Evolutionary conservation across 1,140 invertebrate species (phyloP), one percentile per base, ranked within the genome.

Genomic region (Pseudomyrmex cubaensis): DNA sequence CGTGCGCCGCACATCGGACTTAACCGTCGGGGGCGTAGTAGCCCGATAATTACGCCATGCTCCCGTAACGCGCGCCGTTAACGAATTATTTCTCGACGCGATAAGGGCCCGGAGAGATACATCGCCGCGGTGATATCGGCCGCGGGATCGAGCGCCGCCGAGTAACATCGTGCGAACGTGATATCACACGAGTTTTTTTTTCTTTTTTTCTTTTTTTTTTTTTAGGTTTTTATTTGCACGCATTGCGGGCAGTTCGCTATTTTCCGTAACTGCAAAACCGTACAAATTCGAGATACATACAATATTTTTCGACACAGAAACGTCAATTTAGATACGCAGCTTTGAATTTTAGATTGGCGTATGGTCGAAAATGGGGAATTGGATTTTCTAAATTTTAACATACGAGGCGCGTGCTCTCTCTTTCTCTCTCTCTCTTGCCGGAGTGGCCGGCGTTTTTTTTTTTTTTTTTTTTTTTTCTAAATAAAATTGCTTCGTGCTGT

Each of bases 11-110:
- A 69, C 54, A 69, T 63, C 74, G 64, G 72, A 82, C 78, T 76
- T 50, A 35, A 84, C 73, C 59, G 64, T 10, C 35, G 35, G 22
- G 25, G 10, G 48, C 73, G 64, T 10, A 67, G 78, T 85, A 84
- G 85, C 83, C 86, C 88, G 84, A 83, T 89, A 91, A 92, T 92
- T 92, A 92, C 85, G 85, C 87, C 90, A 89, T 91, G 13, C 90
- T 89, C 17, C 20, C 83, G 75, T 88, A 90, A 91, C 84, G 80
- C 84, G 80, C 89, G 87, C 78, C 85, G 89, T 90, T 91, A 92
- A 92, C 90, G 89, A 90, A 92, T 92, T 92, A 91, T 90, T 89
- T 87, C 87, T 90, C 84, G 67, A 56, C 86, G 67, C 75, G 87
- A 88, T 88, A 88, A 88, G 88, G 70, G 52, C 52, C 2, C n/a